Evolutionary conservation across 2,888 invertebrate genomes (phyloP), one percentile per base, ranked within the genome.

Genomic region (Oxyteleia sp.): DNA sequence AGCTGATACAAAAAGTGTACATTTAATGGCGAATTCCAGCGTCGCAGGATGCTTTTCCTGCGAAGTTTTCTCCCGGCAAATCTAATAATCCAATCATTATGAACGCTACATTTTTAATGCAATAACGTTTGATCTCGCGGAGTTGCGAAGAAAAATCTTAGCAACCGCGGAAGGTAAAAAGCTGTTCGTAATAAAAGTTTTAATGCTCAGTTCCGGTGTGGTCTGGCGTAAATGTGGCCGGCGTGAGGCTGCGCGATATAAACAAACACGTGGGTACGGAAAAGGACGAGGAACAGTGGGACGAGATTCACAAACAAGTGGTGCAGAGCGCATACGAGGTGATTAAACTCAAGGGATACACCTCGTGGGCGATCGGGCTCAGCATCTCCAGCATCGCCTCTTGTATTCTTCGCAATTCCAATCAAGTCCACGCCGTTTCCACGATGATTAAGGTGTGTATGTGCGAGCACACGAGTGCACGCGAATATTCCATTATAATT

Each of bases 201-300:
- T 26, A 26, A 64, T 66, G 32, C 7, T 38, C 91, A 97, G 97
- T 98, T 82, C 97, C 98, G 7, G 97, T 98, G 0, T 98, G 98
- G 98, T 98, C 98, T 0, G 97, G 98, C 10, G 98, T 98, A 18
- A 98, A 98, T 93, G 95, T 98, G 49, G 98, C 98, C 5, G 98
- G 98, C 5, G 98, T 98, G 0, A 95, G 96, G 2, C 94, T 98
- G 72, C 95, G 95, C 85, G 97, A 98, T 87, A 91, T 98, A 32
- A 96, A 97, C 92, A 96, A 96, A 16, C 94, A 94, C 47, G 94
- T 97, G 71, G 98, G 98, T 41, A 95, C 95, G 0, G 94, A 95
- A 0, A 93, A 95, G 0, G 98, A 98, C 93, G 94, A 95, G 0
- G 98, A 98, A 92, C 95, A 96, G 82, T 98, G 97, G 97, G 94